Percentiles rank a stretch among this genome's conserved stretches.
phyloP scores from a whole-genome alignment of 2,888 invertebrate genomes.

The Ypsolopha sequella region DNA sequence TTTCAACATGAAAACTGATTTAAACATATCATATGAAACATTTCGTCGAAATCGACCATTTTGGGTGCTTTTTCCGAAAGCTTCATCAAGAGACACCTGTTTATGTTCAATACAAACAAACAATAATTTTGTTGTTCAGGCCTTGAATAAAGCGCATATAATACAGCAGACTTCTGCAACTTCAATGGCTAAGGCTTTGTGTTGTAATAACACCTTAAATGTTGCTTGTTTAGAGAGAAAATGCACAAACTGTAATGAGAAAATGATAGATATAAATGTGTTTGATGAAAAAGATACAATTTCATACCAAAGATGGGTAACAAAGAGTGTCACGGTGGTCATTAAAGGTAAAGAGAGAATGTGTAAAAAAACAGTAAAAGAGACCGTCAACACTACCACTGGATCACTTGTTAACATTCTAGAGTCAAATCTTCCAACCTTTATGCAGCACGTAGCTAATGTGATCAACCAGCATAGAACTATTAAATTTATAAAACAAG shows the following conservation, averaged over 20 bases:
- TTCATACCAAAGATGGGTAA: background rate
- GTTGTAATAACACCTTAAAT: too few relatives aligned
- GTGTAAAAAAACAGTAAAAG: too few relatives aligned
- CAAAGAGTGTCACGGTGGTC: conserved; percentile 1
- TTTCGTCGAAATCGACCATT: background rate
- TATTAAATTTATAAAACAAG: background rate
- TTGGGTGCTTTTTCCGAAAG: background rate
- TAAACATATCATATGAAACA: background rate
- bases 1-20: background rate
- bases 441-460: conserved; percentile 7
- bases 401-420: conserved; percentile 8
- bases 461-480: background rate
- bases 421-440: conserved; percentile 8
- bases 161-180: background rate
- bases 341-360: too few relatives aligned
- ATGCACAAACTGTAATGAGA: background rate
- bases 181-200: background rate
- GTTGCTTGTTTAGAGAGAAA: too few relatives aligned
- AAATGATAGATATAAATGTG: background rate
- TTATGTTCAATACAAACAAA: background rate
- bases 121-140: background rate
- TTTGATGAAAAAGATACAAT: background rate
- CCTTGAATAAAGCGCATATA: background rate
- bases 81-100: background rate
- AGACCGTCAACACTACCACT: background rate